Conservation (phyloP, 2,888 invertebrate species). For the Peribatodes rhomboidaria region DNA sequence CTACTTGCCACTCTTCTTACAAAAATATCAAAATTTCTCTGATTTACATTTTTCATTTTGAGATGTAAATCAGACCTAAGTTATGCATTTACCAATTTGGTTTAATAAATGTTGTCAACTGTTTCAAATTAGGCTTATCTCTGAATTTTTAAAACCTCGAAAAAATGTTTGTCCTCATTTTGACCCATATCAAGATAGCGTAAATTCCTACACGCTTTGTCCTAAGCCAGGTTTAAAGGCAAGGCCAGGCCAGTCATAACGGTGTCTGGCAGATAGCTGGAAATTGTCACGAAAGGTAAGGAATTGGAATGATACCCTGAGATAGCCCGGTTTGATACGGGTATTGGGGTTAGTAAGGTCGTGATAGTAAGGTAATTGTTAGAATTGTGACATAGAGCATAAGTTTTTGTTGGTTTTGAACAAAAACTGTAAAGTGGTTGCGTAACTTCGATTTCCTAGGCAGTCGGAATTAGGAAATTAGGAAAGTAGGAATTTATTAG, state of each 20-base stretch:
- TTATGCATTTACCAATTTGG: too few relatives aligned
- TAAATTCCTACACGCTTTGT: constrained; percentile 5
- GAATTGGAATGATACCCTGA: constrained; percentile 31
- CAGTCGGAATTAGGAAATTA: too few relatives aligned
- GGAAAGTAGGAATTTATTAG: too few relatives aligned
- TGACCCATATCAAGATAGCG: constrained; percentile 13
- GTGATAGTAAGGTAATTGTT: background rate
- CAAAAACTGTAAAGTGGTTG: background rate
- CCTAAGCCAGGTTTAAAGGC: constrained; percentile 8
- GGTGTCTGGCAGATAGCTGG: constrained; percentile 34
- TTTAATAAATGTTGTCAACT: background rate
- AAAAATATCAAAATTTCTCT: too few relatives aligned
- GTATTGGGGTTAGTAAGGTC: constrained; percentile 27
- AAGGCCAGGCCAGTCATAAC: constrained; percentile 32
- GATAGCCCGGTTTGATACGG: constrained; percentile 41
- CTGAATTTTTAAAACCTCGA: background rate
- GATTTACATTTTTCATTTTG: too few relatives aligned
- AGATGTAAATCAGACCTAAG: too few relatives aligned
- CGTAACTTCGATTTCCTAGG: background rate
- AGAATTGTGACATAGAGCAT: too few relatives aligned
- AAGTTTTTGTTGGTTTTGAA: background rate
- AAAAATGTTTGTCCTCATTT: constrained; percentile 1
- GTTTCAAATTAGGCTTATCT: background rate
- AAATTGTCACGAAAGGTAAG: constrained; percentile 41
- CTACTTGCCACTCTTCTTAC: too few relatives aligned